These are phyloP conservation scores for Drosophila mulleri DNA, from an alignment of 2,888 invertebrate genomes.

Conservation along the genomic window DNA sequence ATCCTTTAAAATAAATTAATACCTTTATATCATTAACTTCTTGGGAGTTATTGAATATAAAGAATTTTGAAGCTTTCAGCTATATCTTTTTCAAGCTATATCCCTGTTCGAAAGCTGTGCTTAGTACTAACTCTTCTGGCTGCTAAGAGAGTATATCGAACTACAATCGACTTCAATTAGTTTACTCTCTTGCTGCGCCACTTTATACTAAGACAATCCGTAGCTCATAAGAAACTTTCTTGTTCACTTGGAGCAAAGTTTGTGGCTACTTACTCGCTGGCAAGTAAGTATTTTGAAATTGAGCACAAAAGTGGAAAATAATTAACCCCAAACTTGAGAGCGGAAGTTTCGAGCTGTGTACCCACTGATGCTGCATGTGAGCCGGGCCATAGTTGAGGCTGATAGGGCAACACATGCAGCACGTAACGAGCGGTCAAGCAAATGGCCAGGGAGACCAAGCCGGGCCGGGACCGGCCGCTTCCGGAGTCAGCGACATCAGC, in stretches of 20 bases:
- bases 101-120: no score
- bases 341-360: conserved; percentile 70
- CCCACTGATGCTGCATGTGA: conserved; percentile 46
- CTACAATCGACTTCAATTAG: not conserved
- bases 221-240: conserved; percentile 48
- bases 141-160: no score
- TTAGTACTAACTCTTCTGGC: no score
- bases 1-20: no score
- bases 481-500: conserved; percentile 62
- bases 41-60: no score
- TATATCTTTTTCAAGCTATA: no score
- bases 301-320: conserved; percentile 79
- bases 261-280: conserved; percentile 26
- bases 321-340: conserved; percentile 76
- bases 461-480: conserved; percentile 8
- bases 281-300: conserved; percentile 49
- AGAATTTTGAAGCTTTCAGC: no score
- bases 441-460: conserved; percentile 21
- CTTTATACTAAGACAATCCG: not conserved
- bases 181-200: not conserved
- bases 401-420: conserved; percentile 72
- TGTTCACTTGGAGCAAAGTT: conserved; percentile 34
- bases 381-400: conserved; percentile 17
- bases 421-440: conserved; percentile 79
- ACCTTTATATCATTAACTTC: no score